Percentiles rank a stretch among this genome's conserved stretches.
These are phyloP conservation scores for Hydriomena furcata DNA, from an alignment of 2,888 invertebrate genomes.

Conservation along the genomic window DNA sequence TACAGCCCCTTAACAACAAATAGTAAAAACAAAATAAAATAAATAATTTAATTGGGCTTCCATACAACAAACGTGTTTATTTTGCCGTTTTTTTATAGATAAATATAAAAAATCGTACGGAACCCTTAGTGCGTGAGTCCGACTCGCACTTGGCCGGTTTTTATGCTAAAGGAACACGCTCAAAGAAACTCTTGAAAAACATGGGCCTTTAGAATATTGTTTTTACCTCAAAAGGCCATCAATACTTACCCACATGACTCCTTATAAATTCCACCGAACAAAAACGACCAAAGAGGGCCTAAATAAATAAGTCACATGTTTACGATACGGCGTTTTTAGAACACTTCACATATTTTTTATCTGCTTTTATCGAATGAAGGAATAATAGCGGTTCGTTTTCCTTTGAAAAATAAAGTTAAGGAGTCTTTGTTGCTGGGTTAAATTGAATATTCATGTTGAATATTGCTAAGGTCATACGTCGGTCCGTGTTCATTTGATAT, in stretches of 20 bases:
- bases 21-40: too few species aligned
- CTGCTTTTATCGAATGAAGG: slow-evolving; percentile 48
- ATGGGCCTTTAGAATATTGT: slow-evolving; percentile 47
- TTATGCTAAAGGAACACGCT: slow-evolving; percentile 44
- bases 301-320: slow-evolving; percentile 51
- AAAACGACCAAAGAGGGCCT: slow-evolving; percentile 39
- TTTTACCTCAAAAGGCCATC: slow-evolving; percentile 56
- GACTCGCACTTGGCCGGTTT: too few species aligned
- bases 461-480: slow-evolving; percentile 33
- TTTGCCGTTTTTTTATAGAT: too few species aligned
- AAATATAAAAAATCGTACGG: too few species aligned
- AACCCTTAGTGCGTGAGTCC: too few species aligned
- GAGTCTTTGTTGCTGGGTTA: slow-evolving; percentile 41
- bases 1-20: too few species aligned
- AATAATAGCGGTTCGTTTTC: slow-evolving; percentile 46
- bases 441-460: slow-evolving; percentile 56
- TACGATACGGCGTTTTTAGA: slow-evolving; percentile 44
- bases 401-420: slow-evolving; percentile 44
- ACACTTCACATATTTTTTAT: slow-evolving; percentile 49
- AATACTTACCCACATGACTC: slow-evolving; percentile 43
- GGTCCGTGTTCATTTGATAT: slow-evolving; percentile 17
- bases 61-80: too few species aligned
- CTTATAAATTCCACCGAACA: slow-evolving; percentile 39
- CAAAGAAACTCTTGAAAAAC: slow-evolving; percentile 56
- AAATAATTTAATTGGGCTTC: too few species aligned